Evolutionary conservation across 2,797 vertebrate species (phyloP), one percentile per base, ranked within the genome.

Genomic region (Hozukius guyotensis): DNA sequence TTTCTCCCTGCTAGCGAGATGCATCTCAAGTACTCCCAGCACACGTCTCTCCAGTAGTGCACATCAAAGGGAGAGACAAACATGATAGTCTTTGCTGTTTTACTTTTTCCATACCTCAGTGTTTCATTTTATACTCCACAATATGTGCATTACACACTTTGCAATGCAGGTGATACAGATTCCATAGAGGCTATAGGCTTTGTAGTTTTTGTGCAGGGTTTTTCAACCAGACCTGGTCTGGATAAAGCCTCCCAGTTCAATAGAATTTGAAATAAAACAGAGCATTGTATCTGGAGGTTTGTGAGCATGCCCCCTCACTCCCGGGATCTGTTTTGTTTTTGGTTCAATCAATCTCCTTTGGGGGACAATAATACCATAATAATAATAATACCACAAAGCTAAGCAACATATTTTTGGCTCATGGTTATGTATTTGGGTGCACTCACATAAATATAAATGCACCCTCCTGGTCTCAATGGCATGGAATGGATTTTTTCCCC

Each of bases 1-100:
- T 76, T 89, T 82, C 71, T 89, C 73, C 34, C 27, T 70, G 82
- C 79, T 70, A 25, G 57, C 80, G 36, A 85, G 83, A 85, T 83
- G 78, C 75, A 72, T 82, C 83, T 81, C 70, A 72, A 55, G 65
- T n/a, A 52, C 77, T 84, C 38, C 24, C 78, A 38, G 70, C 59
- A 62, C 70, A 24, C 22, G 67, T 75, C 59, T 78, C 81, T 78
- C 18, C 49, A 72, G 79, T 9, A 68, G n/a, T 64, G 64, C 75
- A 88, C 78, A 81, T 75, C 67, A 80, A 66, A 85, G 9, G 11
- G 7, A 36, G 42, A 83, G 11, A 55, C 11, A 27, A 77, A 75
- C 64, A 75, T 46, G 24, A 73, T 61, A 34, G 7, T 65, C 38
- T 66, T 62, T 78, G 55, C 66, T 69, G 62, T 53, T 87, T 77